phyloP scores from a whole-genome alignment of 2,113 vertebrate species.

The Cercocebus atys region DNA sequence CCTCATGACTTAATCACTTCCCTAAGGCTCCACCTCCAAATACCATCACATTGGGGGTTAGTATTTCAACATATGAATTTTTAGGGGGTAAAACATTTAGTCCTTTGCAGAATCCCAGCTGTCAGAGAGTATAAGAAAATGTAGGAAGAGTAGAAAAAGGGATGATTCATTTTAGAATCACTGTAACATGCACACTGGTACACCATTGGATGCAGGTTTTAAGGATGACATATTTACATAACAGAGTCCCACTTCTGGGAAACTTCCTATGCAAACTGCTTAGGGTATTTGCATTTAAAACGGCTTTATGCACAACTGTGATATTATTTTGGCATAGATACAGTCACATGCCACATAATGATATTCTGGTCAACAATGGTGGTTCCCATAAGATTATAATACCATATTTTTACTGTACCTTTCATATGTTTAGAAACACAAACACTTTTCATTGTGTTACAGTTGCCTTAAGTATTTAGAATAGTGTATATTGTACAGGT shows the following conservation, averaged over 20 bases:
- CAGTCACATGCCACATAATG: background rate
- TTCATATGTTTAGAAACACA: background rate
- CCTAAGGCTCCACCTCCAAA: background rate
- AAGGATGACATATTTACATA: background rate
- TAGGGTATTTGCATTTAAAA: background rate
- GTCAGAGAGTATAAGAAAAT: background rate
- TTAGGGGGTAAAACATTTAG: no score
- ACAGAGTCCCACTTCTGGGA: background rate
- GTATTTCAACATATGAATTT: background rate
- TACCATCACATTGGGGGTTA: no score
- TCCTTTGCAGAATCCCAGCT: background rate
- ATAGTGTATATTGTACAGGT: background rate
- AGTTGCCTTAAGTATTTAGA: background rate
- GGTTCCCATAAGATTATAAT: background rate
- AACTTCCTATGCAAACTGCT: background rate
- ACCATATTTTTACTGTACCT: background rate
- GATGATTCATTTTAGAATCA: background rate
- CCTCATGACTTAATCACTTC: background rate
- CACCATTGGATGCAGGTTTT: background rate
- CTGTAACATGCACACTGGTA: rapidly evolving
- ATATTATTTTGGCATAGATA: background rate
- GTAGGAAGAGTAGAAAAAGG: background rate
- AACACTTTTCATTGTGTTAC: background rate
- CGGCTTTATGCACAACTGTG: background rate
- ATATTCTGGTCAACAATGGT: background rate